Base-by-base conservation (phyloP, 2,888 invertebrate species). In the Sphaerophoria rueppellii region DNA sequence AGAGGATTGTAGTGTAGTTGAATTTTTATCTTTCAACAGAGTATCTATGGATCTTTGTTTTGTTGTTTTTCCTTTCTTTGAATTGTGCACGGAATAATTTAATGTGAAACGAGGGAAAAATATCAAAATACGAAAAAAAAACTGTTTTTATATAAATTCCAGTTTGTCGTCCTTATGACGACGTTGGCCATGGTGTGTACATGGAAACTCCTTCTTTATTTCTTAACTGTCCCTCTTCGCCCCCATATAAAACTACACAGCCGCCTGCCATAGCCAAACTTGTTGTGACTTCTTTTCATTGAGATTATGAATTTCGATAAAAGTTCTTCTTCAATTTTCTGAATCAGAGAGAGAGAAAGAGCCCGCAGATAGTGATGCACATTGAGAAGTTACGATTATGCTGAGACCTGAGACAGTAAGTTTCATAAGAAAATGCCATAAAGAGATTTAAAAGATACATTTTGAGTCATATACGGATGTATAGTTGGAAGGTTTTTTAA, bases 61-160 rank as follows among this genome's bases (percentile, higher is more conserved):
- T 40, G 40, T 40, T 7, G 55, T 34, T 65, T 16, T 58, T 60
- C 4, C 14, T 40, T 35, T 54, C 12, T 82, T 78, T 78, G 76
- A 69, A 69, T 63, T 83, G 82, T 79, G 80, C 83, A 83, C 75
- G 80, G 83, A 83, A 83, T 83, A 83, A 83, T 83, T 83, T 83
- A 80, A 75, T 67, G 65, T 63, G 48, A 78, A 74, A 78, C 63
- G 78, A 74, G 74, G 63, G 78, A 78, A 75, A 75, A 74, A 81
- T 73, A 67, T 52, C 67, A 55, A 61, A 48, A 58, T 34, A 69
- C 55, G 34, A 73, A 57, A 32, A 43, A 43, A 34, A 69, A 48
- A 43, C 16, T 4, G 6, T 24, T 24, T 24, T 24, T 32, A 50
- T n/a, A 67, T 34, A 74, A 83, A 83, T 72, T 83, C 74, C 80